Conservation (phyloP, 2,113 vertebrate genomes). For the Apodemus speciosus region DNA sequence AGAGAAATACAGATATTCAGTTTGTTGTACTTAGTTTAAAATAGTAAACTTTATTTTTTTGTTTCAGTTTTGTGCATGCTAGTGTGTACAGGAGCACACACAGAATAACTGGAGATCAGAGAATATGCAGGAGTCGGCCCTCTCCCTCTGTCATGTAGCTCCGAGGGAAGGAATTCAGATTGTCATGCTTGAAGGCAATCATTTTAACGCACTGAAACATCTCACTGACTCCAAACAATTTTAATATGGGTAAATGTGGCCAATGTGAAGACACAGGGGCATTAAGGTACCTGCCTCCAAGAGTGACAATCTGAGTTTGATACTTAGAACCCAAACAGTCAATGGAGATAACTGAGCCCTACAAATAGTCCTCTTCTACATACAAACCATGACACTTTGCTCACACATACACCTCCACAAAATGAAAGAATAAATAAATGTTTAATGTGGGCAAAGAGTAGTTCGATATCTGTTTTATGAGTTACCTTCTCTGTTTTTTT, state of each 20-base stretch:
- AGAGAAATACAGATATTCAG: neutral
- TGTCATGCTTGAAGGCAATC: neutral
- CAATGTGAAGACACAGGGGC: neutral
- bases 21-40: neutral
- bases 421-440: neutral
- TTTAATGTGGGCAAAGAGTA: neutral
- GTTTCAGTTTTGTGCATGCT: neutral
- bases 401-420: neutral
- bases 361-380: no score
- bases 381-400: neutral
- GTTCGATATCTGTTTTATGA: neutral
- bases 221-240: neutral
- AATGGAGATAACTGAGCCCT: neutral
- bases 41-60: slow-evolving; percentile 7
- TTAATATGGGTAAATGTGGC: neutral
- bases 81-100: neutral
- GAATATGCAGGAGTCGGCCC: no score
- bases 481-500: neutral
- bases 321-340: neutral
- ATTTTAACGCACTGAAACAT: neutral
- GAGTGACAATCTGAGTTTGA: neutral
- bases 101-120: neutral
- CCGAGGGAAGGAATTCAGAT: neutral
- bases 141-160: neutral
- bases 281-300: neutral